Percentiles rank a stretch among this genome's conserved stretches.
These are phyloP conservation scores for Cyanistes caeruleus DNA, from an alignment of 2,113 vertebrate genomes.

Conservation along the genomic window DNA sequence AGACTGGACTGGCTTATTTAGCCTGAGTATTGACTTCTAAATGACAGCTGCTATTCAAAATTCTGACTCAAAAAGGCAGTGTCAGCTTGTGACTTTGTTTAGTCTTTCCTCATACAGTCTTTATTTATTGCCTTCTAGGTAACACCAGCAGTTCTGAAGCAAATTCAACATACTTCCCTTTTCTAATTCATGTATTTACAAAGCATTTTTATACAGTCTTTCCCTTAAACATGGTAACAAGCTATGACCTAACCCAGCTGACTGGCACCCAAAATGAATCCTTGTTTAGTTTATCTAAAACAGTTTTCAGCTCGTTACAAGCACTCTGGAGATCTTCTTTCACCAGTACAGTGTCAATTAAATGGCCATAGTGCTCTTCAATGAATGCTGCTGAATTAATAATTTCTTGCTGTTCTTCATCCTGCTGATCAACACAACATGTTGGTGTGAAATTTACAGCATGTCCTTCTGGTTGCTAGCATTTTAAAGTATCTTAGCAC, in stretches of 20 bases:
- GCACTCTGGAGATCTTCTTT: constrained; percentile 85
- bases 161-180: neutral
- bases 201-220: neutral
- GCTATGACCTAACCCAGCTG: constrained; percentile 84
- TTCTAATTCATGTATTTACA: constrained; percentile 31
- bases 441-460: neutral
- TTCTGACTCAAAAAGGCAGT: constrained; percentile 34
- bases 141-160: neutral
- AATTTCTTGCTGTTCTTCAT: constrained; percentile 87
- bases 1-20: neutral
- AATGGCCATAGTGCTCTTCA: constrained; percentile 86
- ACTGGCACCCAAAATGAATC: constrained; percentile 90
- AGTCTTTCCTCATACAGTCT: neutral
- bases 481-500: neutral
- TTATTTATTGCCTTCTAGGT: neutral
- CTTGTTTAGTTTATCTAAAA: constrained; percentile 82
- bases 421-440: constrained; percentile 74
- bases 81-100: neutral
- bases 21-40: neutral
- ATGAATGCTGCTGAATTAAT: constrained; percentile 83
- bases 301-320: constrained; percentile 79
- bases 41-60: neutral
- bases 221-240: neutral
- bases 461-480: neutral
- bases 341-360: constrained; percentile 86